These are phyloP conservation scores for Neosalanx taihuensis DNA, from an alignment of 2,797 vertebrate species.

Conservation along the genomic window DNA sequence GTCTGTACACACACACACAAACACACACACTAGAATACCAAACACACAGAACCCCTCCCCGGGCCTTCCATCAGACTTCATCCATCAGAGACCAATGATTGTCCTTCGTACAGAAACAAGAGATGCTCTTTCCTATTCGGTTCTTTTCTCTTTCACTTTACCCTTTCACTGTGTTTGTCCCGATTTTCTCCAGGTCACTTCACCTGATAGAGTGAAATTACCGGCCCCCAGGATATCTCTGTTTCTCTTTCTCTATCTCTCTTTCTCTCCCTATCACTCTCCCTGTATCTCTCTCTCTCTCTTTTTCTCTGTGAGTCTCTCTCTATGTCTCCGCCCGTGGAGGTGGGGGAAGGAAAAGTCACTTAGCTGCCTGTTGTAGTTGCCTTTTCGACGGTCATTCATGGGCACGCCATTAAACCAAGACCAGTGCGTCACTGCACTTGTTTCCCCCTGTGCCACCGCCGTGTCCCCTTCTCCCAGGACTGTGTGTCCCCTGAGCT, in stretches of 20 bases:
- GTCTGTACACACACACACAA: conserved; percentile 19
- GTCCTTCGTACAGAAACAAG: conserved; percentile 27
- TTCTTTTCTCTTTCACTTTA: conserved; percentile 9
- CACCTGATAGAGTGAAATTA: conserved; percentile 53
- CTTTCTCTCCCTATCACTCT: conserved; percentile 23
- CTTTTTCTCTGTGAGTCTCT: conserved; percentile 21
- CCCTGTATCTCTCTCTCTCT: conserved; percentile 27
- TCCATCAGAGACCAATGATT: conserved; percentile 27
- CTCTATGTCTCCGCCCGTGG: conserved; percentile 1
- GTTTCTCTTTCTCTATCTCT: conserved; percentile 4
- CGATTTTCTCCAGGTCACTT: conserved; percentile 67
- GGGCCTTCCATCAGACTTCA: conserved; percentile 40
- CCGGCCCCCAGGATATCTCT: conserved; percentile 41
- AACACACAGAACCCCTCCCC: conserved; percentile 31
- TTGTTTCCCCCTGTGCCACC: conserved; percentile 31
- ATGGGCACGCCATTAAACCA: conserved; percentile 57
- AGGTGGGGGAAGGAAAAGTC: conserved; percentile 49
- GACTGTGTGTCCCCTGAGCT: conserved; percentile 6
- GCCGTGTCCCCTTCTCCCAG: conserved; percentile 5
- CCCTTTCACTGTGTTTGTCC: conserved; percentile 60
- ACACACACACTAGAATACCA: not conserved
- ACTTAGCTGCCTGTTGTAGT: conserved; percentile 60
- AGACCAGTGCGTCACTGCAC: conserved; percentile 50
- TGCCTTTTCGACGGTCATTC: conserved; percentile 65
- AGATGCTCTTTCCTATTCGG: conserved; percentile 36